A percentile compares a stretch with the other conserved stretches of the same genome.
Evolutionary conservation across 1,140 invertebrate species (phyloP).

Genomic region (Carcinoscorpius rotundicauda): DNA sequence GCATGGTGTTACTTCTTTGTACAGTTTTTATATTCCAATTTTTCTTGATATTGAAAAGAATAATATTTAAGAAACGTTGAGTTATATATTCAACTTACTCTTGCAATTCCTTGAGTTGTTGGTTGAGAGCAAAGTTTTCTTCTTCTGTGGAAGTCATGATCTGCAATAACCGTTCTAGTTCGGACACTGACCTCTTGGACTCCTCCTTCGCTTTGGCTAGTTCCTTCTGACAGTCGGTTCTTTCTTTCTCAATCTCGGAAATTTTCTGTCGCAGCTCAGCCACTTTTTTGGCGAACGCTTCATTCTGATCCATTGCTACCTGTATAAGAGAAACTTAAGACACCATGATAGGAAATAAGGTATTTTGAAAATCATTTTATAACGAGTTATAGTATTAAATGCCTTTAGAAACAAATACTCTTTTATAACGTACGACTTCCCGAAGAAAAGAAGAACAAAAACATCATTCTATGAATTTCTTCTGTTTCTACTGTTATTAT

Average conservation of each 20-base stretch:
- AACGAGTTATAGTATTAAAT: too few species aligned
- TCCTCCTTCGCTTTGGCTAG: constrained; percentile 55
- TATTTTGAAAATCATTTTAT: too few species aligned
- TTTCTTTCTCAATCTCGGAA: constrained; percentile 44
- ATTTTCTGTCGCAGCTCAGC: constrained; percentile 50
- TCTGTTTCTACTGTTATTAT: too few species aligned
- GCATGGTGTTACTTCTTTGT: too few species aligned
- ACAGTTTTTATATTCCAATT: too few species aligned
- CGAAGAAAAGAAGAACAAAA: too few species aligned
- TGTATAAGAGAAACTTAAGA: too few species aligned
- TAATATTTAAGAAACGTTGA: neutral
- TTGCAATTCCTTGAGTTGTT: constrained; percentile 86
- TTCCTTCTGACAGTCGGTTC: constrained; percentile 1
- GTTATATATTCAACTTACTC: constrained; percentile 46
- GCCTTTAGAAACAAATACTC: too few species aligned
- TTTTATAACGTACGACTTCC: too few species aligned
- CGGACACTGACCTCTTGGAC: constrained; percentile 59
- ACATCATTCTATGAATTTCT: too few species aligned
- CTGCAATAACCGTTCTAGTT: constrained; percentile 79
- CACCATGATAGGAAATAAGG: too few species aligned
- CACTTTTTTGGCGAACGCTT: neutral
- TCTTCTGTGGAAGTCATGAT: constrained; percentile 90
- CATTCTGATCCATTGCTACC: too few species aligned
- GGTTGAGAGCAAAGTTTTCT: constrained; percentile 89
- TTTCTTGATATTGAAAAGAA: neutral